Base-by-base conservation (phyloP, 2,113 vertebrate genomes). In the Furnarius figulus region DNA sequence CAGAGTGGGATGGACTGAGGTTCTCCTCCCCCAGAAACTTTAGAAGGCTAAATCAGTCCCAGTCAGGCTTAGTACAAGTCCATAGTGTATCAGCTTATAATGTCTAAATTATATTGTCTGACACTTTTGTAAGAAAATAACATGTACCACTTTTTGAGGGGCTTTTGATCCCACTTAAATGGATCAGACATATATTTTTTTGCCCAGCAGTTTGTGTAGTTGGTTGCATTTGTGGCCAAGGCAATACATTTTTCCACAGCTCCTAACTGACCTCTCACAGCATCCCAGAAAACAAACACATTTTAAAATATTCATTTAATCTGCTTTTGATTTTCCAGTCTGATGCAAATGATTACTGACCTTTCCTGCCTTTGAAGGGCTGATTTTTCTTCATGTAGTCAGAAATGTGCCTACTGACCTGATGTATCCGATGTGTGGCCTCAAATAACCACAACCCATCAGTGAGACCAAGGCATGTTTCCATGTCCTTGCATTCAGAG, bases 341-440 rank as follows among this genome's bases (percentile, higher is more conserved):
- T 28, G 58, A 62, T 87, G 87, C n/a, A 92, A 90, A 79, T 63
- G 63, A 62, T 62, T 67, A 44, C 37, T 92, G 85, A 96, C 85
- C 59, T 94, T 93, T 93, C 49, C 71, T 16, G 18, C 21, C 33
- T 90, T 90, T 73, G 70, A 58, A 85, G 21, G 27, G 49, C 33
- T 75, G 71, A 75, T 94, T 72, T 72, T 71, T 76, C 37, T 78
- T 93, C 46, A 46, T 72, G 47, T 55, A 76, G 28, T 72, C 50
- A 89, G 67, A 55, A 92, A 16, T n/a, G 61, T 66, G 66, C 7
- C 33, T 31, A 40, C 6, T 91, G 63, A 86, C 71, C 40, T 42
- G 39, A 42, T 63, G 61, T 63, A 12, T 30, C 63, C 88, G 25
- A 74, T 37, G 31, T 25, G 37, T 22, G 42, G 22, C 52, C 63